Evolutionary conservation across 2,888 invertebrate genomes (phyloP).

Genomic region (Meloe dianella): DNA sequence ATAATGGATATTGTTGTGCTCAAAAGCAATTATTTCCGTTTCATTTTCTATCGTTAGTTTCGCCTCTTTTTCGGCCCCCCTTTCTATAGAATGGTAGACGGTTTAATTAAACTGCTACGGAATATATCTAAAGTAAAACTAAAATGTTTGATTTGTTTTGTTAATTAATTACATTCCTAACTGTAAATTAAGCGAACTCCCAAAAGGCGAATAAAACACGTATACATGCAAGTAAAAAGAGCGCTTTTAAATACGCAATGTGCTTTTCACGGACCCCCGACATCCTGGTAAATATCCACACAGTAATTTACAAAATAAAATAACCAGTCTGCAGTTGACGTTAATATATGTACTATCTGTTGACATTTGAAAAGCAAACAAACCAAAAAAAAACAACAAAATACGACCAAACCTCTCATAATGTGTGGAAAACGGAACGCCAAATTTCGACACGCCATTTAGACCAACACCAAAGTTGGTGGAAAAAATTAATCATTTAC

Average conservation of each 20-base stretch:
- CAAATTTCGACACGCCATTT: neutral
- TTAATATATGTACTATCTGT: neutral
- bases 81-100: neutral
- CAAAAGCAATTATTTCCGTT: neutral
- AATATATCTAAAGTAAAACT: neutral
- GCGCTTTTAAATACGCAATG: neutral
- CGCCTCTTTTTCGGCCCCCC: neutral
- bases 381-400: no score
- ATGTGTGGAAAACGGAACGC: neutral
- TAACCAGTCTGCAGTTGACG: neutral
- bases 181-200: conserved; percentile 36
- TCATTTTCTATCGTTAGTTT: neutral
- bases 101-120: conserved; percentile 5
- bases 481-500: conserved; percentile 36
- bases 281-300: neutral
- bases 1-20: neutral
- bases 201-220: conserved; percentile 35
- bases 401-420: neutral
- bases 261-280: neutral
- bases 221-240: neutral
- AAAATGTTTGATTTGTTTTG: conserved; percentile 29
- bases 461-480: neutral
- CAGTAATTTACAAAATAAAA: neutral
- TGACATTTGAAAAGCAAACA: neutral
- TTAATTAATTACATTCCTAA: conserved; percentile 37